Percentiles rank a stretch among this genome's conserved stretches.
Conservation (phyloP, 2,113 vertebrate species). For the Leptosomus discolor region DNA sequence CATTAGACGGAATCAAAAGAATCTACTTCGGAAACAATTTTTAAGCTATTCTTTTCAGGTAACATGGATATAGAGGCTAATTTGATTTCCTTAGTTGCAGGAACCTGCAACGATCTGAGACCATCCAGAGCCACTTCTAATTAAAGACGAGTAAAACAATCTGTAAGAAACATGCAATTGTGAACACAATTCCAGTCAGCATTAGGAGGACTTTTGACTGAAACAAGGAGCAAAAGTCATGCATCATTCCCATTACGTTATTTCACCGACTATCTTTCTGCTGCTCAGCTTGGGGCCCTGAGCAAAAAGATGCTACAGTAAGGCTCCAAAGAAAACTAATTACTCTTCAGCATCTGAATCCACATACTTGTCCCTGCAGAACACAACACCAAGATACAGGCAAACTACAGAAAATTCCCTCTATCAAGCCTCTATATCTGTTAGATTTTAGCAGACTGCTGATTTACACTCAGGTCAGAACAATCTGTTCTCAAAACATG, state of each 20-base stretch:
- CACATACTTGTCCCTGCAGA: not conserved
- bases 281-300: not conserved
- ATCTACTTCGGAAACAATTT: not conserved
- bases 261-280: not conserved
- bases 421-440: not conserved
- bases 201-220: not conserved
- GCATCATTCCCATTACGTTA: not conserved
- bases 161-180: not conserved
- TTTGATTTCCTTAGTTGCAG: not conserved
- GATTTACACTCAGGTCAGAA: not conserved
- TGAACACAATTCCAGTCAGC: not conserved
- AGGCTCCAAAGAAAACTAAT: not conserved
- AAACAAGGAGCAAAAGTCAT: not conserved
- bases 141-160: not conserved
- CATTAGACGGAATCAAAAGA: not conserved
- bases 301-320: not conserved
- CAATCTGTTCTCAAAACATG: not conserved
- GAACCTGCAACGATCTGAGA: not conserved
- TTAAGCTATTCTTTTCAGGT: not conserved
- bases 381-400: not conserved
- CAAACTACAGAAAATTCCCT: not conserved
- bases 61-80: not conserved
- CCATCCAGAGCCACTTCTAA: not conserved
- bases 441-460: not conserved
- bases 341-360: not conserved